These are phyloP conservation scores for Alexandromys oeconomus DNA, from an alignment of 2,797 vertebrate species.

Conservation along the genomic window DNA sequence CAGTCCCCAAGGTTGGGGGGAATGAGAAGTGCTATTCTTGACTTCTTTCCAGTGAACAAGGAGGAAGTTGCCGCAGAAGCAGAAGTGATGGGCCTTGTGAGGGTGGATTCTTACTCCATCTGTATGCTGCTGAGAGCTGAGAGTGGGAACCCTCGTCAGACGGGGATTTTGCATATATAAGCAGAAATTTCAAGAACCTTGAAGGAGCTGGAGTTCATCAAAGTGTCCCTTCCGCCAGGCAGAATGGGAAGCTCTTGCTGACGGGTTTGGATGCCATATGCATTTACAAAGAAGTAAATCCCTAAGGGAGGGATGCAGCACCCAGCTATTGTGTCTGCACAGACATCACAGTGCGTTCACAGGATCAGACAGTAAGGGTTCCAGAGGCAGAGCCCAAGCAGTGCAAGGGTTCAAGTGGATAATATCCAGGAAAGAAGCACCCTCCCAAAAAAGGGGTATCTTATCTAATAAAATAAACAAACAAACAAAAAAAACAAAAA, in stretches of 20 bases:
- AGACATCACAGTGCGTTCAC: neutral
- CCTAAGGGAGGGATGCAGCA: neutral
- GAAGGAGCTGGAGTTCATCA: neutral
- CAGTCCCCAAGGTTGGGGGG: neutral
- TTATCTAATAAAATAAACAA: neutral
- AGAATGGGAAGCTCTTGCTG: neutral
- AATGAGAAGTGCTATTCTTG: neutral
- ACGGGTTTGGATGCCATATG: neutral
- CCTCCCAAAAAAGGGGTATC: neutral
- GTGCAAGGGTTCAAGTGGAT: neutral
- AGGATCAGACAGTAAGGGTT: neutral
- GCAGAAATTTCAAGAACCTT: constrained; percentile 9
- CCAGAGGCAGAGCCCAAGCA: neutral
- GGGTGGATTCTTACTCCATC: neutral
- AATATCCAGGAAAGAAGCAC: neutral
- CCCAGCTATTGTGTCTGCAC: neutral
- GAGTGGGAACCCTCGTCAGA: neutral
- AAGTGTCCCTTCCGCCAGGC: neutral
- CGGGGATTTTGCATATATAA: neutral
- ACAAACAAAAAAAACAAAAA: neutral
- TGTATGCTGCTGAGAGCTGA: rapidly evolving
- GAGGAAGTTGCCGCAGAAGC: constrained; percentile 42
- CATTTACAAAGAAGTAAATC: neutral
- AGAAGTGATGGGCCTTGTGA: neutral
- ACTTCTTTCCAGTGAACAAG: neutral